Evolutionary conservation across 2,888 invertebrate genomes (phyloP).

Genomic region (Apoderus coryli): DNA sequence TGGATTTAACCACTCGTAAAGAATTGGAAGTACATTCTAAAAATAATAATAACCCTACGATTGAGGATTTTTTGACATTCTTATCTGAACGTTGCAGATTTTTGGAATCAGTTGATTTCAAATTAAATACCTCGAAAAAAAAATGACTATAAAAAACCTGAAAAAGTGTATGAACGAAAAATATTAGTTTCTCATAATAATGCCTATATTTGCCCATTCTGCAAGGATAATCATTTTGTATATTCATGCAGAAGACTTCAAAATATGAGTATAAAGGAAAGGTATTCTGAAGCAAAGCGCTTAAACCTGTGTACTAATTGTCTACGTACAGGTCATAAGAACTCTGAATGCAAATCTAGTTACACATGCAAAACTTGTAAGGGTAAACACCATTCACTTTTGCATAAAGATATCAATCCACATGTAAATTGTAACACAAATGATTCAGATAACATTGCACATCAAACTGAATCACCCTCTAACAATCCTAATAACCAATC

Average conservation of each 20-base stretch:
- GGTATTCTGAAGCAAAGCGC: constrained; percentile 3
- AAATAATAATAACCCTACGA: constrained; percentile 1
- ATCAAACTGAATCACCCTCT: constrained; percentile 1
- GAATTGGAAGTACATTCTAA: constrained; percentile 2
- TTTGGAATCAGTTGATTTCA: background rate
- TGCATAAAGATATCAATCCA: constrained; percentile 4
- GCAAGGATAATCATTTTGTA: constrained; percentile 5
- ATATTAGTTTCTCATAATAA: too few species aligned
- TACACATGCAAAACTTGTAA: too few species aligned
- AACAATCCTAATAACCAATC: too few species aligned
- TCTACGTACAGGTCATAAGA: constrained; percentile 4
- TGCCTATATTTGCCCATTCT: too few species aligned
- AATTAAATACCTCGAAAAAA: background rate
- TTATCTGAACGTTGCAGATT: background rate
- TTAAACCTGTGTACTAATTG: constrained; percentile 9
- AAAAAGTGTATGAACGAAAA: too few species aligned
- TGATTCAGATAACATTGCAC: constrained; percentile 2
- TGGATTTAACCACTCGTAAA: background rate
- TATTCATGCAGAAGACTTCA: constrained; percentile 3
- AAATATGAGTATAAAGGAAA: background rate
- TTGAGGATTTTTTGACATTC: background rate
- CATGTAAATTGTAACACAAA: too few species aligned
- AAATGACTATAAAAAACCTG: background rate
- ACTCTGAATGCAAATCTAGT: constrained; percentile 4
- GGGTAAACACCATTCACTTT: constrained; percentile 5